Evolutionary conservation across 2,888 invertebrate species (phyloP), one percentile per base, ranked within the genome.

Genomic region (Cryptophagus acutangulus): DNA sequence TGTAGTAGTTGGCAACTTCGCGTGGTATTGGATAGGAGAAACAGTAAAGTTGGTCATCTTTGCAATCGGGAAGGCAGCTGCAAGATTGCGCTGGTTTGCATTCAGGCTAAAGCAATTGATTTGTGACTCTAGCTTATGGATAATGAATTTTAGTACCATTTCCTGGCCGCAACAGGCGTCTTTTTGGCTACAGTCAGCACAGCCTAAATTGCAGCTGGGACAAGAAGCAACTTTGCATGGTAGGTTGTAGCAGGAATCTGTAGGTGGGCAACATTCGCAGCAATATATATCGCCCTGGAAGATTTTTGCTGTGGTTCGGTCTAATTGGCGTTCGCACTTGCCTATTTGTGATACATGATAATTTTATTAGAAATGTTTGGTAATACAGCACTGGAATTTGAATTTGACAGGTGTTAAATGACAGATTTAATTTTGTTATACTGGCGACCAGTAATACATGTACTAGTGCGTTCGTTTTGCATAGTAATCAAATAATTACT

Each of bases 1-100:
- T 67, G 40, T 63, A 66, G 42, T 66, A 66, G 46, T 63, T 65
- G 14, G 58, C 61, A 10, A 61, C 60, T 43, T 66, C 66, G 40
- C 65, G 51, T 3, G 66, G 65, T n/a, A 60, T 49, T 2, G 58
- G 56, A 39, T 48, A 54, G 4, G 46, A 24, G 30, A 54, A 54
- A 33, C 53, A 54, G 37, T 46, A 40, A 2, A 46, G 34, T 10
- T 48, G 2, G 2, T 8, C 13, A 16, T 26, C 8, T 1, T 37
- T 33, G 4, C 17, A 35, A 28, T 39, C 52, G 4, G 55, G 50
- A 17, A 58, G 46, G 28, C 57, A 59, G 39, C 54, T 57, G 36
- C 59, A 59, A 8, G 59, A 58, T 28, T 52, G 51, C 10, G 42
- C 44, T 24, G 39, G 38, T 36, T 49, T 54, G 2, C 24, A 14